Evolutionary conservation across 2,888 invertebrate genomes (phyloP), one percentile per base, ranked within the genome.

Genomic region (Xanthorhoe designata): DNA sequence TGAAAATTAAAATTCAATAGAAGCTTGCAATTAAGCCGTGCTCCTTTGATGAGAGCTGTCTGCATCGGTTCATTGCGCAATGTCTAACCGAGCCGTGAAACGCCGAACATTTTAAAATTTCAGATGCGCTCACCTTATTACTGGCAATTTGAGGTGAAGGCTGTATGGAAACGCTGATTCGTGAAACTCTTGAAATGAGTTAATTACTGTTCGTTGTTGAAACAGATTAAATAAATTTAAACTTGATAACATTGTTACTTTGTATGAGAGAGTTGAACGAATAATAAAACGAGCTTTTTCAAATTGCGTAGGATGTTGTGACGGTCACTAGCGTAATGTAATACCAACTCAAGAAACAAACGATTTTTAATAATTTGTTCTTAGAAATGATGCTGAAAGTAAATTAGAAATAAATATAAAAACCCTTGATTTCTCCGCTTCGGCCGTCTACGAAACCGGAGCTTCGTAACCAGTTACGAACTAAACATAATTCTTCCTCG

Each of bases 21-120:
- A 75, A 76, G 72, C 73, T 75, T 55, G 76, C 80, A 87, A 87
- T 86, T 85, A 86, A 80, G 82, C 73, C 66, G 69, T 72, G 73
- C 75, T 75, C 77, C 83, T 87, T 85, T 85, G 83, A 85, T 76
- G 83, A 77, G 76, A 75, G 73, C 75, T 49, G 78, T 82, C 66
- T 71, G 63, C 64, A 69, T 70, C 81, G 82, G 79, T 80, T 81
- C 85, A 85, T 81, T 84, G 86, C 78, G 70, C 86, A 85, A 81
- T 83, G 66, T 75, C 70, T 77, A 77, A 80, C 65, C 75, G 79
- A 78, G 79, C 80, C 80, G 80, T 83, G 73, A 81, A 80, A 77
- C 55, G 51, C 6, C 24, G 61, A 61, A 61, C 73, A 75, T 79
- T 84, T 79, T 74, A 76, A 81, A 82, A 76, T 77, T 76, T 66